Evolutionary conservation across 2,113 vertebrate genomes (phyloP).

Genomic region (Lophochroa leadbeateri): DNA sequence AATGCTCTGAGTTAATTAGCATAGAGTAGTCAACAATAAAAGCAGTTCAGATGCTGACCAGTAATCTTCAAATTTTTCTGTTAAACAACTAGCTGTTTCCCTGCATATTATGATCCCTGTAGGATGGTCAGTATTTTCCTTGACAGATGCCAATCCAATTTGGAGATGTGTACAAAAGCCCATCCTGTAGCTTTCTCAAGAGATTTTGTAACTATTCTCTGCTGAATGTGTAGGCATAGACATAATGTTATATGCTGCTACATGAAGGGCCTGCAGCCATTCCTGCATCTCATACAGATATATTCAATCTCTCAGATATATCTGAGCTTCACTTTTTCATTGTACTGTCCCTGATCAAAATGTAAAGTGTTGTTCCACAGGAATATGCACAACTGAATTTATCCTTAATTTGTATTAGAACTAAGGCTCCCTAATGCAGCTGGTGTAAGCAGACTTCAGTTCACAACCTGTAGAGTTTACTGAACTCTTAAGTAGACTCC

Average conservation of each 20-base stretch:
- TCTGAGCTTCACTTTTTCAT: neutral
- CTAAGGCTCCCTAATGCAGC: neutral
- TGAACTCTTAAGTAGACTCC: neutral
- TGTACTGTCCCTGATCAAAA: neutral
- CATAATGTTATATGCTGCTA: fast-evolving
- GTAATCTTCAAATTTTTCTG: neutral
- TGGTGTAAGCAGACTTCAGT: neutral
- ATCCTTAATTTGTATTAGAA: neutral
- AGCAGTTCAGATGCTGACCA: neutral
- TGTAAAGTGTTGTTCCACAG: neutral
- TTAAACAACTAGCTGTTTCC: neutral
- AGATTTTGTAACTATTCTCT: neutral
- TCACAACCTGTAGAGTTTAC: neutral
- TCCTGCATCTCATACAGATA: neutral
- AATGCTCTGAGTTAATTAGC: neutral
- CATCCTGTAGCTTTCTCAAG: neutral
- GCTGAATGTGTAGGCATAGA: neutral
- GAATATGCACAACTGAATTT: neutral
- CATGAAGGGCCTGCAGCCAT: neutral
- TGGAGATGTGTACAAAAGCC: neutral
- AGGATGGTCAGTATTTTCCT: neutral
- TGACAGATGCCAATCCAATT: neutral
- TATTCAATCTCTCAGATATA: neutral
- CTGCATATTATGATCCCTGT: neutral
- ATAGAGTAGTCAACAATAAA: neutral